phyloP scores from a whole-genome alignment of 2,113 vertebrate species.

The Scolopax mira region DNA sequence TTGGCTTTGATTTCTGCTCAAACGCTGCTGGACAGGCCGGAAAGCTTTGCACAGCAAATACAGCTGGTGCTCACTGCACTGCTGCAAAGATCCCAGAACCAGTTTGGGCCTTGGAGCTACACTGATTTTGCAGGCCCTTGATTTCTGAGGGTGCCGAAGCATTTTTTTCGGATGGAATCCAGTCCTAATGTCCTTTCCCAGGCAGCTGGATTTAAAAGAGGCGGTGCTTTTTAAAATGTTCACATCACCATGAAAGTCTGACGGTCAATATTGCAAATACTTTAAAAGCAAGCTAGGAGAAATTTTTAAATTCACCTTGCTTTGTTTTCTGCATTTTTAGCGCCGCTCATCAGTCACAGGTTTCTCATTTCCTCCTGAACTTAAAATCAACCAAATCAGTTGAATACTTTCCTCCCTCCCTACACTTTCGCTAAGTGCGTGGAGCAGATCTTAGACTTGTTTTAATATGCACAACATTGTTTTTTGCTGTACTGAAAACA shows the following conservation, averaged over 20 bases:
- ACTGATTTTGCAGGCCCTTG: neutral
- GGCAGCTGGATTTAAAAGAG: neutral
- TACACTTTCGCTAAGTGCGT: neutral
- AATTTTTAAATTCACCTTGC: neutral
- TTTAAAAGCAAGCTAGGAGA: neutral
- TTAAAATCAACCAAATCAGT: neutral
- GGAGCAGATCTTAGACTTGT: neutral
- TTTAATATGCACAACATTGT: accelerated
- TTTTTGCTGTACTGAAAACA: neutral
- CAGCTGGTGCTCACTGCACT: neutral
- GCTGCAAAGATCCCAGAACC: neutral
- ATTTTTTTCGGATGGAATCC: neutral
- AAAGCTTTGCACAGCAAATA: neutral
- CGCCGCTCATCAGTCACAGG: accelerated
- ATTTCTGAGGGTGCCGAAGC: neutral
- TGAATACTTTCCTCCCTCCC: neutral
- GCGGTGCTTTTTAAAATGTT: neutral
- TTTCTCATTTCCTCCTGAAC: neutral
- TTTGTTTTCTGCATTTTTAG: neutral
- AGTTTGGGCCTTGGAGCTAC: neutral
- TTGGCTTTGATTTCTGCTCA: neutral
- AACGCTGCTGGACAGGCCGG: neutral
- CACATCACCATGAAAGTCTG: neutral
- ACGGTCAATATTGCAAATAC: neutral
- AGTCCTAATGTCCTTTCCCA: neutral